Evolutionary conservation across 2,113 vertebrate genomes (phyloP), one percentile per base, ranked within the genome.

Genomic region (Thinocorus orbignyianus): DNA sequence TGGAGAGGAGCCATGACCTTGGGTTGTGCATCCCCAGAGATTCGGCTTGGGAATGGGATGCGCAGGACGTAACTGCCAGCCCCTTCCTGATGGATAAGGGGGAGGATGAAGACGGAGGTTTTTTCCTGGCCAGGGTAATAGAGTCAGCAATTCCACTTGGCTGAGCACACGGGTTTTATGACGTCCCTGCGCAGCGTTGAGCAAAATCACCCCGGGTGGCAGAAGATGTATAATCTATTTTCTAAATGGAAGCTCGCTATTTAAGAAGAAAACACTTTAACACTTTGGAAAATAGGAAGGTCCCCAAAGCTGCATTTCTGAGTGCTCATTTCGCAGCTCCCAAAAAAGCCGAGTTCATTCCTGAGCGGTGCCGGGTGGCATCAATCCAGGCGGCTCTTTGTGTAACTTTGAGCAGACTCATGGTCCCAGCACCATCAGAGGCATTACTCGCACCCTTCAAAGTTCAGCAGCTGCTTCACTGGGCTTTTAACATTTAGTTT

Each of bases 81-180:
- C 24, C 37, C 11, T 30, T 35, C 88, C 52, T 61, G 68, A 82
- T 35, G 46, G 85, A 88, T 35, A 52, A 52, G 52, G 41, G 71
- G 61, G 28, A 49, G 55, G 77, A 68, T 80, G 73, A 77, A 93
- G 70, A 70, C 13, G 19, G 83, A 52, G 7, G 1, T 9, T n/a
- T 81, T 86, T 49, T 78, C 60, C 51, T 57, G 69, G 28, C 62
- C 28, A 8, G 48, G 72, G 49, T 86, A 70, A 79, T 30, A 76
- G 81, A 97, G 87, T 81, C 82, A 84, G 52, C 26, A 46, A 94
- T 90, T 90, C 83, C 93, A 52, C 78, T 86, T 81, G 69, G 49
- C 76, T 65, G 54, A 92, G 81, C 64, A 74, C 55, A 19, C 23
- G 79, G 71, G 17, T 94, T 74, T 82, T 44, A 60, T 28, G 33